phyloP scores from a whole-genome alignment of 2,113 vertebrate species.

The Trachemys scripta region DNA sequence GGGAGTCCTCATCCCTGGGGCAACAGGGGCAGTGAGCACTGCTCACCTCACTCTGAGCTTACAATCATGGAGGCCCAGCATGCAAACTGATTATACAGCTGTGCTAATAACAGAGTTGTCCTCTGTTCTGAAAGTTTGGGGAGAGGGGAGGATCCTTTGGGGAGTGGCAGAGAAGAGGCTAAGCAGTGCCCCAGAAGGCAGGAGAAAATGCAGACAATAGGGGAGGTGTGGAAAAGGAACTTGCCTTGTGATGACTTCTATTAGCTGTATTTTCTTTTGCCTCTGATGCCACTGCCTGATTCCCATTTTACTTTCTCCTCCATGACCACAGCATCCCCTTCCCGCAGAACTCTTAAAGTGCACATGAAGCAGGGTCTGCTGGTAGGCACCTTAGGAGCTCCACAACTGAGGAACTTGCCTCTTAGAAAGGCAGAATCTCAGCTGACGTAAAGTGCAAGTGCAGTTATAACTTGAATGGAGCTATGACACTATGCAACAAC shows the following conservation, averaged over 20 bases:
- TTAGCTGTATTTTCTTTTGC: not conserved
- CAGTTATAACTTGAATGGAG: not conserved
- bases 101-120: not conserved
- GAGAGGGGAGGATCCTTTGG: not conserved
- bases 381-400: not conserved
- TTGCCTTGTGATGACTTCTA: not conserved
- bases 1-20: not conserved
- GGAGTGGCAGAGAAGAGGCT: not conserved
- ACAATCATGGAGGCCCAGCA: not conserved
- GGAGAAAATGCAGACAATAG: not conserved
- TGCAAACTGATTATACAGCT: not conserved
- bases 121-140: not conserved
- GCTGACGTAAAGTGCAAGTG: not conserved
- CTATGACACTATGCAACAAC: not conserved
- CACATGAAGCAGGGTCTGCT: not conserved
- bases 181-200: not conserved
- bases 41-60: not conserved
- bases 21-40: not conserved
- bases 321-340: fast-evolving
- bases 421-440: not conserved
- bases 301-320: not conserved
- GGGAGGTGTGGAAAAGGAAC: not conserved
- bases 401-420: not conserved
- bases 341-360: not conserved
- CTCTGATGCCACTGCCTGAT: not conserved